Evolutionary conservation across 1,140 invertebrate genomes (phyloP).

Genomic region (Drosophila gunungcola): DNA sequence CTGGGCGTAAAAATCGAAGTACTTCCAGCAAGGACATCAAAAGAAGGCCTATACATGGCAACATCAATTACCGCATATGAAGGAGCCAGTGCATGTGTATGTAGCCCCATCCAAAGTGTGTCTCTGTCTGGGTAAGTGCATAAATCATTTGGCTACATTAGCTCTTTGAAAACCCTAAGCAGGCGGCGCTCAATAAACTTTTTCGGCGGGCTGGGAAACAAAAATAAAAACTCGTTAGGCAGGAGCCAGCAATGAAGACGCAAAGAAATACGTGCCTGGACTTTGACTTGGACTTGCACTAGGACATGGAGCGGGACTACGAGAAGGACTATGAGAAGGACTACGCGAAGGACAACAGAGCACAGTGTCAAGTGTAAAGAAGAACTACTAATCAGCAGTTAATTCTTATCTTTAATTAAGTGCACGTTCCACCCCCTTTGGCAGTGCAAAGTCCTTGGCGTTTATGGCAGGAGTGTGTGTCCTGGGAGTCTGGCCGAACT

Average conservation of each 20-base stretch:
- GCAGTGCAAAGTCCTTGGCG: constrained; percentile 31
- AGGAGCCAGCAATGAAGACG: constrained; percentile 12
- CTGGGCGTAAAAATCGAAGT: not conserved
- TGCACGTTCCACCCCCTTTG: constrained; percentile 66
- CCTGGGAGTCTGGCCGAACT: constrained; percentile 39
- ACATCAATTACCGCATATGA: constrained; percentile 75
- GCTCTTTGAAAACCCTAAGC: constrained; percentile 32
- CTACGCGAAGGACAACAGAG: constrained; percentile 18
- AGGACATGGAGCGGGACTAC: constrained; percentile 5
- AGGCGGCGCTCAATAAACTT: constrained; percentile 34
- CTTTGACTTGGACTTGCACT: constrained; percentile 37
- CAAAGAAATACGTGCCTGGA: constrained; percentile 61
- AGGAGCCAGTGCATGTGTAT: constrained; percentile 31
- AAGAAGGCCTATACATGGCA: constrained; percentile 39
- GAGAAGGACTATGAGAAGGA: constrained; percentile 19
- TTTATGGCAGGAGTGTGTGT: constrained; percentile 56
- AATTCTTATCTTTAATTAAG: constrained; percentile 84
- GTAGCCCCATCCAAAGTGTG: constrained; percentile 1
- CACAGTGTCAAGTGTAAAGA: constrained; percentile 82
- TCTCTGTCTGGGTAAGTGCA: constrained; percentile 37
- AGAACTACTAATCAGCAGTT: constrained; percentile 84
- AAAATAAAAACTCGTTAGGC: constrained; percentile 80
- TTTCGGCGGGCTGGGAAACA: constrained; percentile 62
- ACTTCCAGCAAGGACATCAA: constrained; percentile 2
- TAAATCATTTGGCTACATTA: constrained; percentile 76